Evolutionary conservation across 2,113 vertebrate species (phyloP).

Genomic region (Erinaceus europaeus): DNA sequence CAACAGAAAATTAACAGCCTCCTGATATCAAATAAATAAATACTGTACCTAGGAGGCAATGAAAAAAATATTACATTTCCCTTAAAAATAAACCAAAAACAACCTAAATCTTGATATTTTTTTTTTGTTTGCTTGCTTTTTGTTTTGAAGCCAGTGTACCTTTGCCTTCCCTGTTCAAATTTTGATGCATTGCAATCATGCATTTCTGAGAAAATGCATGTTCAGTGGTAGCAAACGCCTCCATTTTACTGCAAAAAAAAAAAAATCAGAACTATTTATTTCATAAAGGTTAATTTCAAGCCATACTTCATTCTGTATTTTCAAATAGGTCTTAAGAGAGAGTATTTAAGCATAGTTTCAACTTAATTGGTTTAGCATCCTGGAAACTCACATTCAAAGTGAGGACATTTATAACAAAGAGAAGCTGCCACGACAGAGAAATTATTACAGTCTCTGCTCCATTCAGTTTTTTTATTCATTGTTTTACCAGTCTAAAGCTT

Average conservation of each 20-base stretch:
- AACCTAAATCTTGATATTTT: not conserved
- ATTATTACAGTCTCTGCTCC: conserved; percentile 38
- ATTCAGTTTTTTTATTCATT: conserved; percentile 54
- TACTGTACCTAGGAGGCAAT: not conserved
- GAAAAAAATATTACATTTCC: conserved; percentile 9
- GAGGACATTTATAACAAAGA: conserved; percentile 53
- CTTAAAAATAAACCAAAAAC: conserved; percentile 34
- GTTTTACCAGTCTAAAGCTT: conserved; percentile 45
- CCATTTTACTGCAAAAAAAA: not conserved
- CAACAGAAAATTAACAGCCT: conserved; percentile 33
- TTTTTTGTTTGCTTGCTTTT: too few species aligned
- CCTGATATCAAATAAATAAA: conserved; percentile 7
- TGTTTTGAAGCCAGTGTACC: conserved; percentile 44
- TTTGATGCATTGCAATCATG: conserved; percentile 52
- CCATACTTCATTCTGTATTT: conserved; percentile 56
- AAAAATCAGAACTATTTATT: conserved; percentile 65
- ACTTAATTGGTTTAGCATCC: conserved; percentile 54
- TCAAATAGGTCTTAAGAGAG: conserved; percentile 58
- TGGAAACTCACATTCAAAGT: conserved; percentile 62
- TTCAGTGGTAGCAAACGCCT: conserved; percentile 51
- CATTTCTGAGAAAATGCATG: conserved; percentile 50
- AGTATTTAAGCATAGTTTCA: conserved; percentile 49
- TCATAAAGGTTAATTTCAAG: conserved; percentile 68
- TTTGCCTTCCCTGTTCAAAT: conserved; percentile 47
- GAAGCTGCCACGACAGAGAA: conserved; percentile 46